Base-by-base conservation (phyloP, 2,113 vertebrate species). In the Neoarius graeffei region DNA sequence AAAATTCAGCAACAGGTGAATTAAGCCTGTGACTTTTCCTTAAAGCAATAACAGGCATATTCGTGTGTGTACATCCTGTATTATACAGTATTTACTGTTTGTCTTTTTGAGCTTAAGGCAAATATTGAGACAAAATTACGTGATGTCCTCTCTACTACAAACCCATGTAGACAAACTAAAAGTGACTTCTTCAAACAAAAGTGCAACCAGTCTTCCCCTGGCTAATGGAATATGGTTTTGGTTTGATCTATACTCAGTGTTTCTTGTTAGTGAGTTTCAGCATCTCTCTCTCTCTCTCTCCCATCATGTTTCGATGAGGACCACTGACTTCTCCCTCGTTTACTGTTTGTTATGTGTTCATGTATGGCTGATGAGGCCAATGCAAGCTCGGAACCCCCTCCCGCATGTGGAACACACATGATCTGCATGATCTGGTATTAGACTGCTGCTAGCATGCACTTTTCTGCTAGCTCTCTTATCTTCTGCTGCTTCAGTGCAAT, bases 21-120 rank as follows among this genome's bases (percentile, higher is more conserved):
- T 23, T 48, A 48, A 74, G 19, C 71, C 71, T 74, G 71, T 23
- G 35, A 20, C 35, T 42, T 74, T 48, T 48, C 35, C 19, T 74
- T 42, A 35, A 17, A 35, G 30, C 27, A 71, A 35, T 19, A 17
- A 48, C 7, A 74, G 71, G 35, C 71, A 74, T 59, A 27, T 82
- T 6, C 77, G n/a, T 88, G 52, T 74, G 66, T 90, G 67, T 69
- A 35, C 35, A 67, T 81, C 56, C 19, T 81, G 77, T 71, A 80
- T 42, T 25, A 50, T 48, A 25, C 67, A 59, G 27, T 85, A 62
- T 52, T 42, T 76, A 50, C 71, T 62, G 20, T 50, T 76, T 85
- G 56, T 76, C 57, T 7, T 76, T 76, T 7, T 62, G 56, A 64
- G 59, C 85, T 59, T 30, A 81, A 57, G 4, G 52, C 50, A 81